phyloP scores from a whole-genome alignment of 2,888 invertebrate species.

The Furcula furcula region DNA sequence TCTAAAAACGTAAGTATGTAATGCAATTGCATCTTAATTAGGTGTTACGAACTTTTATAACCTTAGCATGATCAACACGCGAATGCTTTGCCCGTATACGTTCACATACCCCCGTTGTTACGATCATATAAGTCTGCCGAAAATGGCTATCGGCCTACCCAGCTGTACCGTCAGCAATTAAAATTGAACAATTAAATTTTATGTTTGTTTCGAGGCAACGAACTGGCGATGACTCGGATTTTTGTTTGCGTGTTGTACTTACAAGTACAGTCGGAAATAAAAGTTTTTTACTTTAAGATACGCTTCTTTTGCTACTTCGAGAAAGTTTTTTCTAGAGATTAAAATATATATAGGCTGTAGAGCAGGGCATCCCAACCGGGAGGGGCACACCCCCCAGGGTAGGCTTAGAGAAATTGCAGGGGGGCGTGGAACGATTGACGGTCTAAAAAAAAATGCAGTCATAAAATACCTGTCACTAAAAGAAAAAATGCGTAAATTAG shows the following conservation, averaged over 20 bases:
- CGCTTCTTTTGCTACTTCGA: no score
- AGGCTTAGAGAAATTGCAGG: no score
- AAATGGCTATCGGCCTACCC: background rate
- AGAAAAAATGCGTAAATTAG: no score
- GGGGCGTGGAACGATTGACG: no score
- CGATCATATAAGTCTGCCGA: background rate
- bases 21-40: background rate
- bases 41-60: background rate
- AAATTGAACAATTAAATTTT: background rate
- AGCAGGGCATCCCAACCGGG: no score
- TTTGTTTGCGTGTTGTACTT: background rate
- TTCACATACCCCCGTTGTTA: background rate
- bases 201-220: background rate
- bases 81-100: background rate
- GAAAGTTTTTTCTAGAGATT: no score
- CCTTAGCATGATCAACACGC: background rate
- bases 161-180: slow-evolving; percentile 1
- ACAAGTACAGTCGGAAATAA: background rate
- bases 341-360: no score
- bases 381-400: no score
- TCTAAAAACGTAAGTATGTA: no score
- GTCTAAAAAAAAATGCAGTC: no score
- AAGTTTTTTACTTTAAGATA: background rate
- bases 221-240: background rate
- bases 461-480: no score